Conservation (phyloP, 2,113 vertebrate genomes). For the Takifugu flavidus region DNA sequence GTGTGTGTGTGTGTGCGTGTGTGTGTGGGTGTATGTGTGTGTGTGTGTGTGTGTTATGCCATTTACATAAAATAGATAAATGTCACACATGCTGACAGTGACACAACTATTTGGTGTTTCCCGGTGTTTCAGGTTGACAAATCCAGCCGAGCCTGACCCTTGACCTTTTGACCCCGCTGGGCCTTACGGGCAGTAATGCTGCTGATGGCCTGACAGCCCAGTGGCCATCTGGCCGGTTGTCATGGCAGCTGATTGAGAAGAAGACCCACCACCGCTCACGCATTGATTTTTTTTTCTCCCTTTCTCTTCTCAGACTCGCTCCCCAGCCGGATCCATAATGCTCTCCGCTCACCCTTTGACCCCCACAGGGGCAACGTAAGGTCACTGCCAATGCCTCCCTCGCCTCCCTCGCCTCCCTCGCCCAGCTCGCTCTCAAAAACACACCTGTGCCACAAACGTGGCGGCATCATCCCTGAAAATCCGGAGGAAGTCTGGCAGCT, state of each 20-base stretch:
- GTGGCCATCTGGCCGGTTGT: constrained; percentile 76
- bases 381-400: constrained; percentile 55
- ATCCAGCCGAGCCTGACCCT: constrained; percentile 53
- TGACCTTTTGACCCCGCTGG: constrained; percentile 65
- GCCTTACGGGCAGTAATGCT: constrained; percentile 74
- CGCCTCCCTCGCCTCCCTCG: constrained; percentile 10
- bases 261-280: constrained; percentile 59
- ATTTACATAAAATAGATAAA: constrained; percentile 49
- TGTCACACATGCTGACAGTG: constrained; percentile 39
- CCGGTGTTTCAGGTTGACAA: constrained; percentile 55
- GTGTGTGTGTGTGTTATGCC: constrained; percentile 20
- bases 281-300: constrained; percentile 57
- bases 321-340: constrained; percentile 21
- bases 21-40: not conserved
- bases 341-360: constrained; percentile 63
- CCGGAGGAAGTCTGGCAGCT: not conserved
- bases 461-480: not conserved
- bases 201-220: constrained; percentile 73
- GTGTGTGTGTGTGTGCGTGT: too few relatives aligned
- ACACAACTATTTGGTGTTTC: constrained; percentile 49
- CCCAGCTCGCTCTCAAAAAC: not conserved
- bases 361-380: constrained; percentile 43
- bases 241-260: constrained; percentile 74
- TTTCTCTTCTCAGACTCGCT: constrained; percentile 15
- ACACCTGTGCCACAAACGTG: not conserved